These are phyloP conservation scores for Drosophila quadrilineata DNA, from an alignment of 1,140 invertebrate genomes.

Conservation along the genomic window DNA sequence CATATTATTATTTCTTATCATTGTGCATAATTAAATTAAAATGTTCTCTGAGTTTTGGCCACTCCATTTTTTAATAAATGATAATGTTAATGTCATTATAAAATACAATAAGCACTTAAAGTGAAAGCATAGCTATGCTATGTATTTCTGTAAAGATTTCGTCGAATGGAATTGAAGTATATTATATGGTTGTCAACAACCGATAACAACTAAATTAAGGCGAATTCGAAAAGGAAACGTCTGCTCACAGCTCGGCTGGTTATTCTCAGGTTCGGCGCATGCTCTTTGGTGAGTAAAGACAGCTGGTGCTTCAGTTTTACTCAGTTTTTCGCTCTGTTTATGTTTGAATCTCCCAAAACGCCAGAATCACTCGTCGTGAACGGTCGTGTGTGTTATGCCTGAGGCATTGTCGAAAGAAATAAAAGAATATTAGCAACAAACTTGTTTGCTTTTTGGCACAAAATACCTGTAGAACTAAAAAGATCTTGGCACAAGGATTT, in stretches of 20 bases:
- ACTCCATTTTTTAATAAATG: too few relatives aligned
- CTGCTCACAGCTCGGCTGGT: conserved; percentile 28
- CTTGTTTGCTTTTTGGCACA: conserved; percentile 42
- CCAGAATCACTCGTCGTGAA: conserved; percentile 65
- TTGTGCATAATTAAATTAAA: too few relatives aligned
- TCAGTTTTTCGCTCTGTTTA: conserved; percentile 57
- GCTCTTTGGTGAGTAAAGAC: conserved; percentile 38
- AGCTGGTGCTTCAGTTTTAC: conserved; percentile 16
- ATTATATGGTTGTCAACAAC: not conserved
- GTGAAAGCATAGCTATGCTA: too few relatives aligned
- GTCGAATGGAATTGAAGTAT: not conserved
- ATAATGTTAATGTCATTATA: too few relatives aligned
- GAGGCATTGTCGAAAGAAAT: conserved; percentile 30
- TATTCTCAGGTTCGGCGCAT: conserved; percentile 35
- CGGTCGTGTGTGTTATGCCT: conserved; percentile 46
- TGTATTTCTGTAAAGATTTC: not conserved
- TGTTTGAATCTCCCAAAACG: conserved; percentile 65
- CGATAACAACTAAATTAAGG: not conserved
- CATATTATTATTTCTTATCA: too few relatives aligned
- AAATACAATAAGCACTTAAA: too few relatives aligned
- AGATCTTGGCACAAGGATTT: conserved; percentile 30
- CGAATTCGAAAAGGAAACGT: not conserved
- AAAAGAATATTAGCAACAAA: conserved; percentile 70
- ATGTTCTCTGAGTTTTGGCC: too few relatives aligned
- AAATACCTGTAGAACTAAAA: conserved; percentile 31